phyloP scores from a whole-genome alignment of 2,113 vertebrate genomes.

The Regulus satrapa region DNA sequence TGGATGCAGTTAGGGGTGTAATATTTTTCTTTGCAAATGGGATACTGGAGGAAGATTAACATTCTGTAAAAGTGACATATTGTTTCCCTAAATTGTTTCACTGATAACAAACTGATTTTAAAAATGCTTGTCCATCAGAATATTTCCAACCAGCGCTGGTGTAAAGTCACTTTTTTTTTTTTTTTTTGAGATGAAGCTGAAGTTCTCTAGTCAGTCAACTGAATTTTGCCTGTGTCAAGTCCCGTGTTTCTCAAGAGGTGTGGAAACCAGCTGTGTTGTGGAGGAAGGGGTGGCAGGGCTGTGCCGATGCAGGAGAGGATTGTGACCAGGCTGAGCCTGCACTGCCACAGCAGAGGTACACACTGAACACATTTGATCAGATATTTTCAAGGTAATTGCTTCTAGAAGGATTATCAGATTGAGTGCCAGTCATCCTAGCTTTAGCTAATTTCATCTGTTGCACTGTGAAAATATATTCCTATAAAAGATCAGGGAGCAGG shows the following conservation, averaged over 20 bases:
- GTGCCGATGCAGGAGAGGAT: background rate
- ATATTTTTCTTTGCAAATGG: constrained; percentile 2
- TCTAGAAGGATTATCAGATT: background rate
- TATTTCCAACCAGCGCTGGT: background rate
- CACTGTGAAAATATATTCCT: background rate
- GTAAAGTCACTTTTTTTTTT: background rate
- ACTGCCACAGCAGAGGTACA: background rate
- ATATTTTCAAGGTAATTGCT: background rate
- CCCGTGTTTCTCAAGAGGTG: background rate
- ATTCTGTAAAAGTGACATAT: background rate
- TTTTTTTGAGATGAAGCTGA: background rate
- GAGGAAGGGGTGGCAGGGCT: background rate
- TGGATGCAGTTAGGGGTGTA: background rate
- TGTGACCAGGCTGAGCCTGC: background rate
- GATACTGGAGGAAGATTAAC: background rate
- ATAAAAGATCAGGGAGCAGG: background rate
- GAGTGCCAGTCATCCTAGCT: background rate
- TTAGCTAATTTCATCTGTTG: background rate
- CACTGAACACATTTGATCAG: background rate
- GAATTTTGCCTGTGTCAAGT: background rate
- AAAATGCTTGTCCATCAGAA: background rate
- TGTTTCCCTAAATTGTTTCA: background rate
- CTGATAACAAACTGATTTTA: background rate
- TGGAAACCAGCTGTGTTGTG: background rate
- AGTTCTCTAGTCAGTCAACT: background rate